Evolutionary conservation across 2,797 vertebrate species (phyloP).

Genomic region (Emys orbicularis): DNA sequence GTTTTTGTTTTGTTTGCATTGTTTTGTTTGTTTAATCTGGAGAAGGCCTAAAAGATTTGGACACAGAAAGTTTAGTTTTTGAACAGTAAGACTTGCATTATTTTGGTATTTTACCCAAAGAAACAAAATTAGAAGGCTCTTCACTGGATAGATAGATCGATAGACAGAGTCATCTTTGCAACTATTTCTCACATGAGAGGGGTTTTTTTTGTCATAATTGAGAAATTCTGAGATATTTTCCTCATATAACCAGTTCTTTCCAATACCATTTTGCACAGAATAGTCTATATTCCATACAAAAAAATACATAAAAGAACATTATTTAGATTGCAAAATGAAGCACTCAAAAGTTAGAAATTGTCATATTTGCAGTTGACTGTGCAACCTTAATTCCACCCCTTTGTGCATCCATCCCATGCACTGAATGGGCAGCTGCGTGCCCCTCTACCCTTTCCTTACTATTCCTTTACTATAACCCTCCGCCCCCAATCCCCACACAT

Average conservation of each 20-base stretch:
- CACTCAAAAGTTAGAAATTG: background rate
- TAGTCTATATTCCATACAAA: background rate
- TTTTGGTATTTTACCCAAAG: background rate
- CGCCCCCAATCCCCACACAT: background rate
- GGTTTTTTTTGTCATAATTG: background rate
- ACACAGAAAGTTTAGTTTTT: background rate
- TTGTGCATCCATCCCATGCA: background rate
- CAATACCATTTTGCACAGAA: background rate
- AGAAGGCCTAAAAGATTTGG: background rate
- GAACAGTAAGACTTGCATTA: background rate
- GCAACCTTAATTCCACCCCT: background rate
- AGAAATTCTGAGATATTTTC: background rate
- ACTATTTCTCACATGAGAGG: background rate
- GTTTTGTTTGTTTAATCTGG: background rate
- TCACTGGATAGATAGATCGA: background rate
- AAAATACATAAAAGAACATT: background rate
- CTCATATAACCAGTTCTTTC: background rate
- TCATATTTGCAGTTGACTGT: background rate
- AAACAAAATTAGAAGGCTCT: background rate
- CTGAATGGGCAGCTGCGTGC: background rate
- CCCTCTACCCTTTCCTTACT: background rate
- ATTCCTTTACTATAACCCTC: background rate
- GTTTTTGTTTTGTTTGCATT: background rate
- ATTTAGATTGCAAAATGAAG: conserved; percentile 11
- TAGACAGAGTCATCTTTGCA: background rate